These are phyloP conservation scores for Apolygus lucorum DNA, from an alignment of 1,140 invertebrate species.

Conservation along the genomic window DNA sequence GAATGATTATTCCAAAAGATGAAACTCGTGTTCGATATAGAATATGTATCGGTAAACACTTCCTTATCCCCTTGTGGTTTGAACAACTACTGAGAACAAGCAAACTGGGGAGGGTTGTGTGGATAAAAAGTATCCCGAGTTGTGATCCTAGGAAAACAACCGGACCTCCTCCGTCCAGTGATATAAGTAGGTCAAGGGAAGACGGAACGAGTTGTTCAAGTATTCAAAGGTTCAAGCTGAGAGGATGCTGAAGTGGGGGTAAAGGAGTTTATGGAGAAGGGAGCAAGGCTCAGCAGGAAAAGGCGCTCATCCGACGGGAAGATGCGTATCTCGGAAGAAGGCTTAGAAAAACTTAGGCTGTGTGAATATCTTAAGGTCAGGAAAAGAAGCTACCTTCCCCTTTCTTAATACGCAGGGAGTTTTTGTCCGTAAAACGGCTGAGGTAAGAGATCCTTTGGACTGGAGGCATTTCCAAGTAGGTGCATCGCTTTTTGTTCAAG, in stretches of 20 bases:
- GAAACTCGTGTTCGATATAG: too few relatives aligned
- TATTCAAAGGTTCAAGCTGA: constrained; percentile 8
- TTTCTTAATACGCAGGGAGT: not conserved
- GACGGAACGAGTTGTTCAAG: constrained; percentile 1
- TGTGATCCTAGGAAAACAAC: not conserved
- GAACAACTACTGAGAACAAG: too few relatives aligned
- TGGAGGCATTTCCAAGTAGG: too few relatives aligned
- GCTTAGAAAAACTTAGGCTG: not conserved
- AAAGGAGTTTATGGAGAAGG: not conserved
- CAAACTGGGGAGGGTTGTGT: too few relatives aligned
- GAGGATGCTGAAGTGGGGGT: not conserved
- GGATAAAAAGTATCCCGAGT: too few relatives aligned
- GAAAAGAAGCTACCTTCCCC: not conserved
- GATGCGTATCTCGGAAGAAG: not conserved
- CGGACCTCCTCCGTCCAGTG: not conserved
- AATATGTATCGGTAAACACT: too few relatives aligned
- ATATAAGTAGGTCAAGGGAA: constrained; percentile 7
- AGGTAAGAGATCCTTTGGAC: too few relatives aligned
- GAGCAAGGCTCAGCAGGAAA: not conserved
- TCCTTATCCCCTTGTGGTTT: too few relatives aligned
- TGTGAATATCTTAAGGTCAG: not conserved
- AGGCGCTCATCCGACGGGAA: not conserved
- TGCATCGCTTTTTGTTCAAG: too few relatives aligned
- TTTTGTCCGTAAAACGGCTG: not conserved
- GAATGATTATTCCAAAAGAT: too few relatives aligned